These are phyloP conservation scores for Drosophila anomelani DNA, from an alignment of 2,888 invertebrate species.

Conservation along the genomic window DNA sequence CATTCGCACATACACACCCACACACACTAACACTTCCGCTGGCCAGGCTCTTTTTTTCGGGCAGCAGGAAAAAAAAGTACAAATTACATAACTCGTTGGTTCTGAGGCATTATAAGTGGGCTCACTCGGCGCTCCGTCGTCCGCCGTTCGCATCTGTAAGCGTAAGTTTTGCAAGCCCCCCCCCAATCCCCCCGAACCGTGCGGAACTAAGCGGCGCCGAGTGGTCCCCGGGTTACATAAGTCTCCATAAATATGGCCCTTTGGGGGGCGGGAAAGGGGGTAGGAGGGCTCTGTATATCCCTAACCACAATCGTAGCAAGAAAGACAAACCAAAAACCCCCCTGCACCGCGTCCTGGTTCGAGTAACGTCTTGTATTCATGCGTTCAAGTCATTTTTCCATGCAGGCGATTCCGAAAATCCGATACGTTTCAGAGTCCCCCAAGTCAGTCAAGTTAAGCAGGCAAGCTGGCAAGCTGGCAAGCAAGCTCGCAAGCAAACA, in stretches of 20 bases:
- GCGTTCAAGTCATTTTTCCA: constrained; percentile 84
- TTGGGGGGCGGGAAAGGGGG: neutral
- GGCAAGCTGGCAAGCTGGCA: constrained; percentile 22
- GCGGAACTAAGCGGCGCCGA: constrained; percentile 18
- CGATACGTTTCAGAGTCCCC: constrained; percentile 77
- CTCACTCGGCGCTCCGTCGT: constrained; percentile 8
- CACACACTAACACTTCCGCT: constrained; percentile 50
- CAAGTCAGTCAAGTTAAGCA: constrained; percentile 57
- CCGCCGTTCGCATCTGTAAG: constrained; percentile 16
- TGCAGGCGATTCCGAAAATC: constrained; percentile 79
- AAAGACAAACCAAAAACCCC: constrained; percentile 45
- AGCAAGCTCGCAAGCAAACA: constrained; percentile 25
- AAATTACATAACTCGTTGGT: constrained; percentile 71
- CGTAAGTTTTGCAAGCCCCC: constrained; percentile 9
- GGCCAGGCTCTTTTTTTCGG: constrained; percentile 47
- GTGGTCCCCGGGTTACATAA: constrained; percentile 68
- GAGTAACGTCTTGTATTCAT: constrained; percentile 82
- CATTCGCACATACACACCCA: constrained; percentile 21
- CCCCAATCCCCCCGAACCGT: neutral
- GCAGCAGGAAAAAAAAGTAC: constrained; percentile 65
- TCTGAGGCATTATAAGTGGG: constrained; percentile 4
- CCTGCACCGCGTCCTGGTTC: constrained; percentile 75
- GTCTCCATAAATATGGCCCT: constrained; percentile 36
- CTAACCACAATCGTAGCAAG: constrained; percentile 60
- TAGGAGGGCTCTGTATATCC: constrained; percentile 22